A percentile compares a stretch with the other conserved stretches of the same genome.
phyloP scores from a whole-genome alignment of 2,113 vertebrate species.

The Cynopterus brachyotis region DNA sequence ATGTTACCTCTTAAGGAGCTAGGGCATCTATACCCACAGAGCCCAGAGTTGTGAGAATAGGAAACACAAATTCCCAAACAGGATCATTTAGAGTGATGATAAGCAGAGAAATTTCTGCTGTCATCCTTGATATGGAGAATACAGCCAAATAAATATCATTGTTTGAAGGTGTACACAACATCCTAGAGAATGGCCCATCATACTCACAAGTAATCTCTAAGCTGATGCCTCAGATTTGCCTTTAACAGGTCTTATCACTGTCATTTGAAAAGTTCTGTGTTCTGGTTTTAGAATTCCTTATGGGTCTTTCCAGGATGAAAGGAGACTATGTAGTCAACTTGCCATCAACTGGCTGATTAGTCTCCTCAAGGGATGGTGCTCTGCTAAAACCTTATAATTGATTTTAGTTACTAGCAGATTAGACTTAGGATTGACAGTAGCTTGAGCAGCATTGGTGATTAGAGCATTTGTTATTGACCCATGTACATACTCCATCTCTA shows the following conservation, averaged over 20 bases:
- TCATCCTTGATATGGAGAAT: not conserved
- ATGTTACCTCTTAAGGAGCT: not conserved
- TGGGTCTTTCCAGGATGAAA: not conserved
- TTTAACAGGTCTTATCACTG: not conserved
- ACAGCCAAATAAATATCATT: not conserved
- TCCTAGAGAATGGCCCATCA: not conserved
- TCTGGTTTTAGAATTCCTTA: no score
- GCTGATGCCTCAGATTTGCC: not conserved
- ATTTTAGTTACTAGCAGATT: not conserved
- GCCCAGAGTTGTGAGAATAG: not conserved
- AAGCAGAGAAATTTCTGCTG: not conserved
- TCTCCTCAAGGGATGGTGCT: not conserved
- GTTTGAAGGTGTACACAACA: not conserved
- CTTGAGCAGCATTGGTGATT: not conserved
- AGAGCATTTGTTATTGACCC: not conserved
- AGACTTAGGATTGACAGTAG: not conserved
- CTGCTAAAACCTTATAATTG: not conserved
- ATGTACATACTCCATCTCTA: not conserved
- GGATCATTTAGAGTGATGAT: not conserved
- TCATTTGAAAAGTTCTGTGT: not conserved
- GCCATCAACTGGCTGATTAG: not conserved
- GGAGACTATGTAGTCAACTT: not conserved
- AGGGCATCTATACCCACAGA: not conserved
- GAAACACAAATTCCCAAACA: not conserved
- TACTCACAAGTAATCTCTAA: not conserved